Evolutionary conservation across 2,797 vertebrate species (phyloP).

Genomic region (Chrysocyon brachyurus): DNA sequence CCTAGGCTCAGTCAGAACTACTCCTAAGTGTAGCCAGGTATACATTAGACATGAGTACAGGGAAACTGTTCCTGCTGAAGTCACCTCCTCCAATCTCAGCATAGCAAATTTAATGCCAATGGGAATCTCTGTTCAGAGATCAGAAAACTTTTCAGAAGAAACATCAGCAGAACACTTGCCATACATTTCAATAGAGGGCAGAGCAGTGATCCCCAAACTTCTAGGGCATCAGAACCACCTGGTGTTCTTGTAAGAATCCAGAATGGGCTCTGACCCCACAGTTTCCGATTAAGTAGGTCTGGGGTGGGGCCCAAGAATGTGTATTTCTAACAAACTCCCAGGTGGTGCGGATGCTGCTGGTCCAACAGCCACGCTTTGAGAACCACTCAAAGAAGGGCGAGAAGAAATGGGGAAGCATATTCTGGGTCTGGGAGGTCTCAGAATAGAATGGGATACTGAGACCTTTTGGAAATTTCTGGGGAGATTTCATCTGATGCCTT

Average conservation of each 20-base stretch:
- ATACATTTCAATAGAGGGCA: not conserved
- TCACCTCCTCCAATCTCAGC: not conserved
- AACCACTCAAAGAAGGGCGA: not conserved
- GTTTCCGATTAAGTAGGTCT: not conserved
- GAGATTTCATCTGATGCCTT: not conserved
- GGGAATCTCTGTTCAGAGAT: not conserved
- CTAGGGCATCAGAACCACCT: not conserved
- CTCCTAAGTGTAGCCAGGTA: not conserved
- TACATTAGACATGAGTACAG: not conserved
- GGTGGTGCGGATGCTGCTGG: not conserved
- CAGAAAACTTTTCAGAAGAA: not conserved
- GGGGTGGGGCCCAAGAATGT: not conserved
- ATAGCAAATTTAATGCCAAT: not conserved
- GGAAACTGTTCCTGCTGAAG: not conserved
- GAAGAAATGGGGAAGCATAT: not conserved
- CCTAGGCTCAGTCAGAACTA: not conserved
- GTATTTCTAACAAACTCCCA: not conserved
- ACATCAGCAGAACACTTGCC: not conserved
- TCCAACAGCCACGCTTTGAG: not conserved
- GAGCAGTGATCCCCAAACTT: not conserved
- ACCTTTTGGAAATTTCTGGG: not conserved
- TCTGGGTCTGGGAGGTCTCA: not conserved
- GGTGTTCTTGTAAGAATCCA: not conserved
- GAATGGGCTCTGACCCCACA: not conserved
- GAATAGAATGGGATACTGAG: not conserved